Conservation (phyloP, 2,797 vertebrate species). For the Leucoraja ocellata region DNA sequence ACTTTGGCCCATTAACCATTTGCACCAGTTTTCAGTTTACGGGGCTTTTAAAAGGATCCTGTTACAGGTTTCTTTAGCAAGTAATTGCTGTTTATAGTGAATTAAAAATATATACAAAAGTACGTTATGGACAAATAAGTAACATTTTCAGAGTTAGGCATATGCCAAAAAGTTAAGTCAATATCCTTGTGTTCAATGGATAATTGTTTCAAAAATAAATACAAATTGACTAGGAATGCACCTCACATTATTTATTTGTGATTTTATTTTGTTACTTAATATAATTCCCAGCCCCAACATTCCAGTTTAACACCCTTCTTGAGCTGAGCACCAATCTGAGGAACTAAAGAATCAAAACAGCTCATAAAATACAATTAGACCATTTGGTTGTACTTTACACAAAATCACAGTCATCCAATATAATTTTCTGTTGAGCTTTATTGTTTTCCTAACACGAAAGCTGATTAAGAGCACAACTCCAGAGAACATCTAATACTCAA, state of each 20-base stretch:
- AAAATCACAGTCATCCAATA: constrained; percentile 41
- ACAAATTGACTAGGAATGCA: background rate
- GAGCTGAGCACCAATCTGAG: constrained; percentile 19
- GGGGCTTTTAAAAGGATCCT: constrained; percentile 34
- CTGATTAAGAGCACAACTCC: constrained; percentile 9
- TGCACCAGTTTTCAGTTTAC: constrained; percentile 34
- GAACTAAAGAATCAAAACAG: constrained; percentile 35
- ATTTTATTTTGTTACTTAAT: background rate
- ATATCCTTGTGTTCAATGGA: background rate
- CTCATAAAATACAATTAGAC: constrained; percentile 41
- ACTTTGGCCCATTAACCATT: constrained; percentile 37
- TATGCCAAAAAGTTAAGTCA: background rate
- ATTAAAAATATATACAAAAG: constrained; percentile 33
- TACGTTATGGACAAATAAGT: background rate
- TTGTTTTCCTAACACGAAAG: constrained; percentile 37
- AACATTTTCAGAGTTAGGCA: background rate
- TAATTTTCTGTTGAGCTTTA: constrained; percentile 35
- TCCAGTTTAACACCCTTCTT: constrained; percentile 33
- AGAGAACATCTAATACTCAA: constrained; percentile 21
- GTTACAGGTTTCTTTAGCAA: constrained; percentile 34
- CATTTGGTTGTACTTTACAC: constrained; percentile 41
- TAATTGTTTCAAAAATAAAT: constrained; percentile 14
- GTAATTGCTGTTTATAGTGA: constrained; percentile 38
- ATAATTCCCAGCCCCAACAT: constrained; percentile 22
- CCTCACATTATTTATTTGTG: background rate